Base-by-base conservation (phyloP, 2,888 invertebrate species). In the Plutella xylostella region DNA sequence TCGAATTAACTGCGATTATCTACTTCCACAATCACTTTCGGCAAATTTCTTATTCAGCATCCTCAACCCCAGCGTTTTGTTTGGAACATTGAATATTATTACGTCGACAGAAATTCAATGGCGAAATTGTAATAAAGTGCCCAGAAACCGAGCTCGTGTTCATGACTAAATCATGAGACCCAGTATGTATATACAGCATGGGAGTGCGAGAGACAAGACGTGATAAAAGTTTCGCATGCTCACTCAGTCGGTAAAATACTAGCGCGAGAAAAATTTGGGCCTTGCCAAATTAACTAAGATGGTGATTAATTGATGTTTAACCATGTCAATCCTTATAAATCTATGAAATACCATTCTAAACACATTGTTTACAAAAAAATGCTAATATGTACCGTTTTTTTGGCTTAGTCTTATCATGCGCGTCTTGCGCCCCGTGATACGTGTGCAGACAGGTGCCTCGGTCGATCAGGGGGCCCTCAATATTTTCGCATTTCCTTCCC, bases 81-180 rank as follows among this genome's bases (percentile, higher is more conserved):
- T n/a, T n/a, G n/a, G 15, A 34, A 34, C 15, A n/a, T n/a, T 34
- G 7, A 5, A 37, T 20, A 38, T 19, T 19, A 21, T 38, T 38
- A 39, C 19, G 35, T 22, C 21, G 25, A 39, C 17, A 11, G 39
- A 7, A 25, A 25, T 39, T 17, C 39, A 39, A 39, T 25, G 39
- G 22, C 25, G 14, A 39, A 39, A 42, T 31, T 30, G 31, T 31
- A 30, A 42, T n/a, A 20, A 18, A 42, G 15, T 11, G 3, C 21
- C 15, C n/a, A n/a, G n/a, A n/a, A n/a, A n/a, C n/a, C n/a, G 39
- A 5, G 15, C 14, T 18, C 39, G 11, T 19, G 4, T 31, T 42
- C 31, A 42, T 42, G 42, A 31, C 18, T 42, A n/a, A 42, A 42
- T 42, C 42, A 42, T 42, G 42, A 42, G 42, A 6, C 39, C n/a